phyloP scores from a whole-genome alignment of 2,113 vertebrate genomes.

The Datnioides undecimradiatus region DNA sequence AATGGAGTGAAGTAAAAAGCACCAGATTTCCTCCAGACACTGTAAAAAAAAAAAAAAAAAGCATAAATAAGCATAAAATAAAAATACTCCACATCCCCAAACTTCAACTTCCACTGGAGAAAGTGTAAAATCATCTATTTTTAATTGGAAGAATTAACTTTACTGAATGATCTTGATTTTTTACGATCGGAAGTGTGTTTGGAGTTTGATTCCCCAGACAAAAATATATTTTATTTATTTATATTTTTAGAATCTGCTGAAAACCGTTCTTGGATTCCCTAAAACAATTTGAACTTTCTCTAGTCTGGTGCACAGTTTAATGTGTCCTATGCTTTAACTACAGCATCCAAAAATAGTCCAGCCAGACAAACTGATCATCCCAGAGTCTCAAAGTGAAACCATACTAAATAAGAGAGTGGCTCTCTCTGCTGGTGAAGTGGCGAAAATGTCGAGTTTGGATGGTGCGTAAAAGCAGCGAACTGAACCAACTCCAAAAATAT shows the following conservation, averaged over 20 bases:
- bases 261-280: neutral
- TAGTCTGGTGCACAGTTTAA: neutral
- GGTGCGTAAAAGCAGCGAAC: conserved; percentile 52
- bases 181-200: neutral
- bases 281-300: neutral
- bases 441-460: conserved; percentile 28
- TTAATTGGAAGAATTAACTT: neutral
- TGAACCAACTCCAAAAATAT: neutral
- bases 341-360: conserved; percentile 2
- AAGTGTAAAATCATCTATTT: neutral
- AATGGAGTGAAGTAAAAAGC: no score
- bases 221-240: neutral
- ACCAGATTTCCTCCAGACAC: no score
- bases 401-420: conserved; percentile 6
- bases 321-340: neutral
- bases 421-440: conserved; percentile 65
- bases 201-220: neutral
- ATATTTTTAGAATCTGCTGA: neutral
- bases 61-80: neutral
- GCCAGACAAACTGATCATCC: neutral
- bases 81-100: neutral
- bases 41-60: no score
- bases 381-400: neutral
- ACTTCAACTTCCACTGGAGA: neutral
- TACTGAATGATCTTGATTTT: neutral